Base-by-base conservation (phyloP, 2,888 invertebrate genomes). In the Hesperia comma region DNA sequence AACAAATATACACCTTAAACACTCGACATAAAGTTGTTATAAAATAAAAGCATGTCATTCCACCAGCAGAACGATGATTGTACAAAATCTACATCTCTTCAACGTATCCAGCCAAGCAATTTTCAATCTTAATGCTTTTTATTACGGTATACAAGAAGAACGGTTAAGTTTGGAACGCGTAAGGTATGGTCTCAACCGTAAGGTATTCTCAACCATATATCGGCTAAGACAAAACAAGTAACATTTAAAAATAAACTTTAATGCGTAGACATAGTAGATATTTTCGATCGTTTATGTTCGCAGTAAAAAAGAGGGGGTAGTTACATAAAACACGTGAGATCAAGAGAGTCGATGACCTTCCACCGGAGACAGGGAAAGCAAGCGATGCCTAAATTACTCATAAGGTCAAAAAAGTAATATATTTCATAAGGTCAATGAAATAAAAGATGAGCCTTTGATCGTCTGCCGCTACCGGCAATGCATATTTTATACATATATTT, bases 251-350 rank as follows among this genome's bases (percentile, higher is more conserved):
- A 32, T 61, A 21, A 60, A 12, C 67, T 54, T 51, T 63, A 69
- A 15, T 0, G 2, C 7, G 14, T 43, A 33, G 51, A 6, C 12
- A 43, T 70, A 57, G 10, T 8, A 51, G 26, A 15, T 6, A 51
- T n/a, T 7, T 12, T 49, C 6, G 14, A 12, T 71, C 73, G 69
- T 71, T 19, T 67, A 66, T 63, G 71, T 67, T 70, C 26, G 26
- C 26, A 75, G 74, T 77, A 72, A 71, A 55, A 61, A 21, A 80
- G 84, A 78, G 83, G 85, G 86, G 84, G 75, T 77, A 75, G 77
- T 87, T 86, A 87, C 87, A 88, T 90, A 90, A 88, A 90, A 84
- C 79, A 79, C 78, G 80, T 78, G 84, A 84, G 81, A 75, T 79
- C 82, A 84, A 84, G 84, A 85, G 84, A 85, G 82, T 79, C 78